Percentiles rank a stretch among this genome's conserved stretches.
phyloP scores from a whole-genome alignment of 1,140 invertebrate genomes.

The Drosophila teissieri region DNA sequence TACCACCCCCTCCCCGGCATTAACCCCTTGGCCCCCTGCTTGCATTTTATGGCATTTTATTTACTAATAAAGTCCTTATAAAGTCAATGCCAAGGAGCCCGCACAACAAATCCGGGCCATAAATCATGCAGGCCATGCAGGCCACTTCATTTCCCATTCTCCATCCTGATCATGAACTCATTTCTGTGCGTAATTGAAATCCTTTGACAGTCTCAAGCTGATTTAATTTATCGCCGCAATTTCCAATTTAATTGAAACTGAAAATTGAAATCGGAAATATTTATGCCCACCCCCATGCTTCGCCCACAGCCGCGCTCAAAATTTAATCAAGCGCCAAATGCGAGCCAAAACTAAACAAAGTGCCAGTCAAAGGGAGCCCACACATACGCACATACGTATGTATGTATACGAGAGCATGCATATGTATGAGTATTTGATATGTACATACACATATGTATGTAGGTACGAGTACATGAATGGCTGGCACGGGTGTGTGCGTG shows the following conservation, averaged over 20 bases:
- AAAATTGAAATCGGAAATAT: constrained; percentile 63
- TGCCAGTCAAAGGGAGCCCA: constrained; percentile 29
- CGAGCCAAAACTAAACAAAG: constrained; percentile 77
- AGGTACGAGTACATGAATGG: neutral
- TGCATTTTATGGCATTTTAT: constrained; percentile 56
- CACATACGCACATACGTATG: neutral
- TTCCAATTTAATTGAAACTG: constrained; percentile 72
- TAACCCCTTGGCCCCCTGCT: constrained; percentile 13
- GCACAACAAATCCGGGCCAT: constrained; percentile 19
- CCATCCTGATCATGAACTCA: neutral
- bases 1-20: neutral
- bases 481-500: constrained; percentile 19
- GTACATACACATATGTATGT: neutral
- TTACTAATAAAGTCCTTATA: constrained; percentile 62
- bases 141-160: neutral
- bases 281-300: constrained; percentile 43
- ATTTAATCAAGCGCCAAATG: constrained; percentile 77
- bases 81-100: constrained; percentile 32
- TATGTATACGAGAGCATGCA: neutral
- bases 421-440: neutral
- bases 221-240: constrained; percentile 40
- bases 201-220: constrained; percentile 29
- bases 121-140: constrained; percentile 26
- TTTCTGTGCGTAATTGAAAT: constrained; percentile 31
- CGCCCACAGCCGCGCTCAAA: constrained; percentile 18